phyloP scores from a whole-genome alignment of 2,113 vertebrate genomes.

The Dolichallabes microphthalmus region DNA sequence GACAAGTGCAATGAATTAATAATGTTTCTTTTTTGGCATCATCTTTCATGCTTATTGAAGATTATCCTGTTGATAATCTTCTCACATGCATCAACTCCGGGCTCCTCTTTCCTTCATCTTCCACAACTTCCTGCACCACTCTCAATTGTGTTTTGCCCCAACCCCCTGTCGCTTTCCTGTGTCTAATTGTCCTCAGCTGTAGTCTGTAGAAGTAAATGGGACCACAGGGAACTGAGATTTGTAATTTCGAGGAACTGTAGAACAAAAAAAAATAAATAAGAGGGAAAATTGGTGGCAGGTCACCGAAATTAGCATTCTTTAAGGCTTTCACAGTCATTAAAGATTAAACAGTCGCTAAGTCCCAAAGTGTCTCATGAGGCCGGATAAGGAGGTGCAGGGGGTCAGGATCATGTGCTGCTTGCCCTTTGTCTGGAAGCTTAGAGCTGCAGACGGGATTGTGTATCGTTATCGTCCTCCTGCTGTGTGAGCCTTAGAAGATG shows the following conservation, averaged over 20 bases:
- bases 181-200: slow-evolving; percentile 77
- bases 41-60: neutral
- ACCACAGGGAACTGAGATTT: slow-evolving; percentile 73
- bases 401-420: slow-evolving; percentile 61
- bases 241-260: slow-evolving; percentile 64
- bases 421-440: slow-evolving; percentile 57
- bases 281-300: slow-evolving; percentile 74
- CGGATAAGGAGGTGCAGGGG: slow-evolving; percentile 44
- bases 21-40: neutral
- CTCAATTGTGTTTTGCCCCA: slow-evolving; percentile 52
- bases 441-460: slow-evolving; percentile 60
- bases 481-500: slow-evolving; percentile 57
- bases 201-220: slow-evolving; percentile 65
- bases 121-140: slow-evolving; percentile 61
- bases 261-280: slow-evolving; percentile 59
- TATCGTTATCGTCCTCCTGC: slow-evolving; percentile 60
- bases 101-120: slow-evolving; percentile 25
- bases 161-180: slow-evolving; percentile 64
- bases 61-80: neutral
- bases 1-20: neutral
- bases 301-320: slow-evolving; percentile 76
- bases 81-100: neutral
- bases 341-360: slow-evolving; percentile 72
- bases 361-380: slow-evolving; percentile 60
- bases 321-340: slow-evolving; percentile 69